phyloP scores from a whole-genome alignment of 92 coral and sea anemone genomes.

The Phenganax marumi region DNA sequence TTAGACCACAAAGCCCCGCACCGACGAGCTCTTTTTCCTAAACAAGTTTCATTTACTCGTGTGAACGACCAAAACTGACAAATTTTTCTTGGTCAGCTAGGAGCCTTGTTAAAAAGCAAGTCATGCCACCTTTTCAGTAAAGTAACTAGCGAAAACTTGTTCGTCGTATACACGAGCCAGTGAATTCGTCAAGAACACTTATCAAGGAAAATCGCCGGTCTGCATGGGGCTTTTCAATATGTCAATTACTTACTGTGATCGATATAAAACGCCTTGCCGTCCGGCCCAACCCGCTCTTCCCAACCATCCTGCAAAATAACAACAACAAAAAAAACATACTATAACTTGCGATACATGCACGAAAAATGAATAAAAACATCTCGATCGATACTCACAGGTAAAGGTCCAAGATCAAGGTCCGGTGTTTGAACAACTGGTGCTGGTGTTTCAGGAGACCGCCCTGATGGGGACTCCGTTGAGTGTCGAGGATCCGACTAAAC shows the following conservation, averaged over 20 bases:
- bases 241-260: conserved; percentile 72
- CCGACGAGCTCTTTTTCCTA: too few relatives aligned
- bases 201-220: too few relatives aligned
- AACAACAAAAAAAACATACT: background rate
- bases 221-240: background rate
- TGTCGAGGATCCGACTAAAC: conserved; percentile 82
- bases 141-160: too few relatives aligned
- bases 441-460: conserved; percentile 38
- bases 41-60: too few relatives aligned
- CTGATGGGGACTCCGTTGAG: background rate
- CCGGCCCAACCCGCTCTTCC: conserved; percentile 88
- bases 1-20: too few relatives aligned
- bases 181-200: too few relatives aligned
- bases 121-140: too few relatives aligned
- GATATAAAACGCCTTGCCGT: conserved; percentile 87
- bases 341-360: background rate
- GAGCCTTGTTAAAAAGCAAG: too few relatives aligned
- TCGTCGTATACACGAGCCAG: too few relatives aligned
- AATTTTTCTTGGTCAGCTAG: too few relatives aligned
- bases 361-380: background rate
- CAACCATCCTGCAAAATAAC: conserved; percentile 72
- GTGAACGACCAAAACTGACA: too few relatives aligned
- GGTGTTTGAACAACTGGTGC: conserved; percentile 34
- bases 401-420: conserved; percentile 70
- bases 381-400: conserved; percentile 64